Conservation (phyloP, 2,797 vertebrate genomes). For the Leucoraja ocellata region DNA sequence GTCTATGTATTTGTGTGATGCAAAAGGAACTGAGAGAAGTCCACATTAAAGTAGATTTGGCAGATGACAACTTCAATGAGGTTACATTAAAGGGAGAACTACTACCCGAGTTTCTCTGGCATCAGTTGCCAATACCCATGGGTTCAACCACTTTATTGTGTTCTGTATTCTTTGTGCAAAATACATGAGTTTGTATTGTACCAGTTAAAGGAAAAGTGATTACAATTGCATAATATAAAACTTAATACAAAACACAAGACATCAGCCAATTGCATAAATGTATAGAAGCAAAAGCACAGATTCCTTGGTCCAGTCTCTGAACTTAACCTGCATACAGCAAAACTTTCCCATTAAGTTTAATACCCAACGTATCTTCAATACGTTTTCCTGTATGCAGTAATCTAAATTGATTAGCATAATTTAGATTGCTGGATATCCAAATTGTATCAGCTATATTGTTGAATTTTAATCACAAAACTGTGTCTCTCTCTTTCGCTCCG, state of each 20-base stretch:
- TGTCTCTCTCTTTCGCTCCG: neutral
- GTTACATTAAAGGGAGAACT: neutral
- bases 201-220: slow-evolving; percentile 11
- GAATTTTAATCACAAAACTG: neutral
- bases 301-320: neutral
- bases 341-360: neutral
- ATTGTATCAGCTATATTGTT: neutral
- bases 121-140: neutral
- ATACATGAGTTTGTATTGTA: neutral
- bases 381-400: neutral
- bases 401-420: no score
- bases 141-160: slow-evolving; percentile 18
- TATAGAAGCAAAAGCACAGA: neutral
- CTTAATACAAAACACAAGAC: neutral
- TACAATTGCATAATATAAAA: slow-evolving; percentile 8
- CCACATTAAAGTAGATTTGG: neutral
- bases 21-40: neutral
- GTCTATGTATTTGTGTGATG: neutral
- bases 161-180: neutral
- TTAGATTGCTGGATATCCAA: no score
- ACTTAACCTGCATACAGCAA: neutral
- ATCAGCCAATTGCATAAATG: neutral
- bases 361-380: neutral
- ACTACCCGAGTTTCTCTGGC: neutral
- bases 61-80: slow-evolving; percentile 29